Base-by-base conservation (phyloP, 64 coral and sea anemone genomes). In the Porites lutea region DNA sequence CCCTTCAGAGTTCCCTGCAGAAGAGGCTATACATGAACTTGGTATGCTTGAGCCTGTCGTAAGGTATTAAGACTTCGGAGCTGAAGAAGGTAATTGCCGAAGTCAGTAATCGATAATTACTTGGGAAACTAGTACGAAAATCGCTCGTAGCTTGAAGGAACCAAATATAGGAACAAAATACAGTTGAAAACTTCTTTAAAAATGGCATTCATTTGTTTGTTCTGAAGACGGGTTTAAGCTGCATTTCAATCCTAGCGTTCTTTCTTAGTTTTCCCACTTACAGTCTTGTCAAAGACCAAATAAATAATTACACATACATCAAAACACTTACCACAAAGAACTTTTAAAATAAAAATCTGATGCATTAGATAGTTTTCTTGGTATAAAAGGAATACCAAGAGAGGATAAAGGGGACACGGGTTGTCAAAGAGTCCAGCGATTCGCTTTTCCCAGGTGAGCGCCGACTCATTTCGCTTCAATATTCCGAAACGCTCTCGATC, bases 341-440 rank as follows among this genome's bases (percentile, higher is more conserved):
- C 64, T 27, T 83, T 82, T 83, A 67, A 67, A 83, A 83, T 83
- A 83, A 83, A 66, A 83, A 83, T 66, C 61, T 83, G 80, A 83
- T 83, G 45, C 80, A 83, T 49, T 83, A 83, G 60, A 83, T 67
- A 19, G 45, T 46, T 67, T 37, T 83, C 60, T 83, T 11, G 16
- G 45, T 83, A 83, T 83, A 83, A 83, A 83, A 83, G 37, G 80
- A 50, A n/a, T n/a, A n/a, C n/a, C n/a, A n/a, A n/a, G n/a, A n/a
- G n/a, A n/a, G n/a, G n/a, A n/a, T n/a, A n/a, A n/a, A n/a, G n/a
- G n/a, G n/a, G n/a, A n/a, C n/a, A n/a, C n/a, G n/a, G n/a, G n/a
- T n/a, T n/a, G n/a, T n/a, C n/a, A n/a, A n/a, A n/a, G n/a, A n/a
- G n/a, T n/a, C n/a, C n/a, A n/a, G n/a, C n/a, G n/a, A n/a, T n/a